A percentile compares a stretch with the other conserved stretches of the same genome.
phyloP scores from a whole-genome alignment of 2,888 invertebrate species.

The Noctua comes region DNA sequence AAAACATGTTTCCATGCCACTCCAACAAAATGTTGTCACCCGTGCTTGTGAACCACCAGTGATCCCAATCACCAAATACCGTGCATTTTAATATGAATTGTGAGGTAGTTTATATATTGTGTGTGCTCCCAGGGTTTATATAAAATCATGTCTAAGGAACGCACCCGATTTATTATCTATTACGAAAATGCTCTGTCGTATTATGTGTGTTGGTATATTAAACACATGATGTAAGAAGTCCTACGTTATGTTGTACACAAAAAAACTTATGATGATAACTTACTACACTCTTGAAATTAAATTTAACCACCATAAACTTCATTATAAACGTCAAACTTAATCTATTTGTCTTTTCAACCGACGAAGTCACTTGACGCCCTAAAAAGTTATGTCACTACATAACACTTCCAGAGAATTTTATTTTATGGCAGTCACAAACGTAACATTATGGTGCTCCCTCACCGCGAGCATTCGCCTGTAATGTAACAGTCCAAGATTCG shows the following conservation, averaged over 20 bases:
- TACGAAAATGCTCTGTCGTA: slow-evolving; percentile 42
- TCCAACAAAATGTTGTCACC: background rate
- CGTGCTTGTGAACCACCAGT: slow-evolving; percentile 44
- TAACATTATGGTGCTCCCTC: too few species aligned
- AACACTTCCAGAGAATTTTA: background rate
- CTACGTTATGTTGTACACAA: background rate
- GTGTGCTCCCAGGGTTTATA: slow-evolving; percentile 53
- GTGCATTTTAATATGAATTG: slow-evolving; percentile 31
- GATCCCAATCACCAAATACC: slow-evolving; percentile 34
- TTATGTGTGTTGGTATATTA: background rate
- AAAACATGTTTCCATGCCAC: slow-evolving; percentile 22
- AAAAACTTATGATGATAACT: background rate
- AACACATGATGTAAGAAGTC: background rate
- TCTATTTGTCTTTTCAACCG: background rate
- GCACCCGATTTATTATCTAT: background rate
- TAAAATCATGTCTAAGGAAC: slow-evolving; percentile 10
- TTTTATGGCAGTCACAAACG: background rate
- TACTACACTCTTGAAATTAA: background rate
- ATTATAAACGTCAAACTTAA: background rate
- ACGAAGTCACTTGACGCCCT: background rate
- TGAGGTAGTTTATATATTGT: slow-evolving; percentile 32
- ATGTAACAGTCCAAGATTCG: too few species aligned
- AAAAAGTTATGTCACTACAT: background rate
- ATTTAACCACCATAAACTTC: background rate
- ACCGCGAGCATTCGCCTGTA: too few species aligned